Conservation (phyloP, 1,140 invertebrate species). For the Drosophila sulfurigaster region DNA sequence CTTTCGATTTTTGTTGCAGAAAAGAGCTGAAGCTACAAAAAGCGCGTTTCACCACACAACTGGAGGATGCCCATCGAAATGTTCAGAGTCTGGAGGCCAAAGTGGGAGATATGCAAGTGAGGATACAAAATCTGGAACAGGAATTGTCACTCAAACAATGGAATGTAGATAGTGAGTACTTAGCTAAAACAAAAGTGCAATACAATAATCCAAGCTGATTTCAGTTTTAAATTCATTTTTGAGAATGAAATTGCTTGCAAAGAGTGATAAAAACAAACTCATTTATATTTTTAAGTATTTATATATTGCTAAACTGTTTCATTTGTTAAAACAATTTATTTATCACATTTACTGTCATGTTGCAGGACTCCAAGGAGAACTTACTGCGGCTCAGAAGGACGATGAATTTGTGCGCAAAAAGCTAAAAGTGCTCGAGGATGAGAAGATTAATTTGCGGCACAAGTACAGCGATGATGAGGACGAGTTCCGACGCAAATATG, state of each 20-base stretch:
- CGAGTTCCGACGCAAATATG: conserved; percentile 85
- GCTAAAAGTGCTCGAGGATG: conserved; percentile 86
- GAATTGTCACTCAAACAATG: conserved; percentile 86
- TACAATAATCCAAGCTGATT: too few species aligned
- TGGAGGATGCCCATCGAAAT: conserved; percentile 86
- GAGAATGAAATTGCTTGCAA: too few species aligned
- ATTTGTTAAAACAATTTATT: too few species aligned
- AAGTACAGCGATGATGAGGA: conserved; percentile 86
- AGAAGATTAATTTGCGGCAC: conserved; percentile 85
- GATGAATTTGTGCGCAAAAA: conserved; percentile 86
- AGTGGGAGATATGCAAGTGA: conserved; percentile 85
- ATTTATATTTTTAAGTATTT: too few species aligned
- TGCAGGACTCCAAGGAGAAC: conserved; percentile 86
- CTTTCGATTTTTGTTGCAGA: conserved; percentile 67
- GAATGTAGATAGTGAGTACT: conserved; percentile 86
- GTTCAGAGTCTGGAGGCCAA: conserved; percentile 85
- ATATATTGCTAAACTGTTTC: too few species aligned
- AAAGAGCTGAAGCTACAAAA: conserved; percentile 86
- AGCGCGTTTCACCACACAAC: conserved; percentile 85
- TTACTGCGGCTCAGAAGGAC: conserved; percentile 87
- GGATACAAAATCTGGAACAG: conserved; percentile 86
- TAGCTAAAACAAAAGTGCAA: background rate
- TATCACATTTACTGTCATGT: background rate
- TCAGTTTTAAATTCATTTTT: too few species aligned
- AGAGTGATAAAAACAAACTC: too few species aligned